Evolutionary conservation across 2,888 invertebrate species (phyloP).

Genomic region (Drosophila meridionalis): DNA sequence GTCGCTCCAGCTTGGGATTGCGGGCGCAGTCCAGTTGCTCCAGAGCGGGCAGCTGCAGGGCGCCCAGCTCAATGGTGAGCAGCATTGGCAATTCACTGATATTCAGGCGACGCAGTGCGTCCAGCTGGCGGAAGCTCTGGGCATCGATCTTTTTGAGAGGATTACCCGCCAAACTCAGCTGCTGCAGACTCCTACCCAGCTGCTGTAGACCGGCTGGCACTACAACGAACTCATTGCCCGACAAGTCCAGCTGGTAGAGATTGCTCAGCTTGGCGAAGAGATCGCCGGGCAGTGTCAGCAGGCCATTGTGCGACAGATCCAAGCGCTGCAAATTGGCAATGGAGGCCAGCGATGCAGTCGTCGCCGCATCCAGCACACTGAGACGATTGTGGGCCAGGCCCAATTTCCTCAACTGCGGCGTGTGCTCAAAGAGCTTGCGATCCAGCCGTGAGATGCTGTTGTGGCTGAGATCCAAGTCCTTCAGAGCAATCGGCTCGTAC

Average conservation of each 20-base stretch:
- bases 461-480: slow-evolving; percentile 88
- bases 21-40: slow-evolving; percentile 63
- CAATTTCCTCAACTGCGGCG: slow-evolving; percentile 87
- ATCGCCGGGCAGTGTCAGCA: slow-evolving; percentile 86
- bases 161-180: slow-evolving; percentile 88
- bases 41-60: slow-evolving; percentile 83
- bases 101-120: slow-evolving; percentile 87
- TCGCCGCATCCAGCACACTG: slow-evolving; percentile 87
- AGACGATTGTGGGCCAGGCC: slow-evolving; percentile 88
- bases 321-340: slow-evolving; percentile 86
- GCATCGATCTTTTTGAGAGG: slow-evolving; percentile 87
- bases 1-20: slow-evolving; percentile 86
- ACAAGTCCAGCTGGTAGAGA: slow-evolving; percentile 87
- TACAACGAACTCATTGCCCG: slow-evolving; percentile 87
- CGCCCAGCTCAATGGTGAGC: slow-evolving; percentile 86
- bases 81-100: slow-evolving; percentile 87
- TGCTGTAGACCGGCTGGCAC: slow-evolving; percentile 87
- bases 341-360: slow-evolving; percentile 87
- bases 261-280: slow-evolving; percentile 86
- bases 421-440: slow-evolving; percentile 88
- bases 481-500: slow-evolving; percentile 87
- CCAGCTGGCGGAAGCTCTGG: slow-evolving; percentile 87
- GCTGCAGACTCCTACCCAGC: slow-evolving; percentile 86
- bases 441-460: slow-evolving; percentile 88
- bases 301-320: slow-evolving; percentile 87